These are phyloP conservation scores for Nymphalis urticae DNA, from an alignment of 2,888 invertebrate species.

Conservation along the genomic window DNA sequence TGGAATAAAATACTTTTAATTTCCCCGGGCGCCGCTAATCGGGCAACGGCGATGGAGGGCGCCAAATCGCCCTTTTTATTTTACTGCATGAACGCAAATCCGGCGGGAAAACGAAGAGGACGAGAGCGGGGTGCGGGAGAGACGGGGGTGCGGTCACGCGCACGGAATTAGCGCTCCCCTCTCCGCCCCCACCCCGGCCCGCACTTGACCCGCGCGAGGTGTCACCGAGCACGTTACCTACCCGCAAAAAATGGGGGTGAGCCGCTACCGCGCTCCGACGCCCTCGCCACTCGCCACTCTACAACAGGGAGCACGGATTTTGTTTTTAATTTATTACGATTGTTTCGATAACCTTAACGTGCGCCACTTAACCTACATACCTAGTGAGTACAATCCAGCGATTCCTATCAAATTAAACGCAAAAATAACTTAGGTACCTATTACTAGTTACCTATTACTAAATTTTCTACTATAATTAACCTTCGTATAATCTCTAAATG, in stretches of 20 bases:
- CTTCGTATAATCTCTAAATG: conserved; percentile 39
- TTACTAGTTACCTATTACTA: conserved; percentile 18
- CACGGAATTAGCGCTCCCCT: conserved; percentile 67
- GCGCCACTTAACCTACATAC: conserved; percentile 30
- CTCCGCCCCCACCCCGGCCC: conserved; percentile 35
- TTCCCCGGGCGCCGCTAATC: conserved; percentile 80
- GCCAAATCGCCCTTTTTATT: conserved; percentile 80
- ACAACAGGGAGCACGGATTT: conserved; percentile 59
- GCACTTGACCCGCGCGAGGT: conserved; percentile 59
- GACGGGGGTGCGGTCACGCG: conserved; percentile 69
- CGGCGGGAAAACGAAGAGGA: conserved; percentile 71
- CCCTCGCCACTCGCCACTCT: conserved; percentile 41
- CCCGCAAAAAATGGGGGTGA: conserved; percentile 70
- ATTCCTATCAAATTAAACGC: conserved; percentile 20
- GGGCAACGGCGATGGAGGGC: conserved; percentile 76
- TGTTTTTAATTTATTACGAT: conserved; percentile 70
- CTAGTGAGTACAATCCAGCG: conserved; percentile 18
- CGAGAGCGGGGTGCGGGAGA: conserved; percentile 38
- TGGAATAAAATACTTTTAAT: conserved; percentile 80
- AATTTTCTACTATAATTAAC: conserved; percentile 24
- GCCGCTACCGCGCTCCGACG: conserved; percentile 43
- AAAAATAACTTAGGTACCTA: conserved; percentile 12
- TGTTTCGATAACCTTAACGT: conserved; percentile 54
- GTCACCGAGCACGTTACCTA: conserved; percentile 75
- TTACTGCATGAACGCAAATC: conserved; percentile 78